Conservation (phyloP, 2,888 invertebrate genomes). For the Odontomyia ornata region DNA sequence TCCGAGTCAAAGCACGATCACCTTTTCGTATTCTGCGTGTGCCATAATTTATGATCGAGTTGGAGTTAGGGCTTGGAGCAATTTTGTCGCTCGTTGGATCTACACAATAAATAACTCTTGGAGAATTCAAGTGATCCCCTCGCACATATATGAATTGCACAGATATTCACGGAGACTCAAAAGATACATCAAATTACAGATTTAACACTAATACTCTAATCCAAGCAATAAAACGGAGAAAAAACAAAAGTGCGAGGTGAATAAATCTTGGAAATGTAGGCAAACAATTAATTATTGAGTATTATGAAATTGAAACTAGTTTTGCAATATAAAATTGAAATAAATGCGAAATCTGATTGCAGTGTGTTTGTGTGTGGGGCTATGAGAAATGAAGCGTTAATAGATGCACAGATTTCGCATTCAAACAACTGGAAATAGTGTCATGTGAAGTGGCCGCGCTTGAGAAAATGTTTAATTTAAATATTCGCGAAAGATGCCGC, state of each 20-base stretch:
- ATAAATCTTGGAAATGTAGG: constrained; percentile 2
- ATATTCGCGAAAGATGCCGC: too few species aligned
- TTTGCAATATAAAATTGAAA: background rate
- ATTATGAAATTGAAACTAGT: constrained; percentile 4
- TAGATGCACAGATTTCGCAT: too few species aligned
- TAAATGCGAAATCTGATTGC: too few species aligned
- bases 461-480: too few species aligned
- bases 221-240: background rate
- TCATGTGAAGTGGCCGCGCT: too few species aligned
- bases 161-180: background rate
- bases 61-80: background rate
- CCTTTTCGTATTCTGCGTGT: constrained; percentile 6
- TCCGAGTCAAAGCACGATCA: background rate
- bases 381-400: too few species aligned
- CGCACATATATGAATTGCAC: background rate
- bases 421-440: too few species aligned
- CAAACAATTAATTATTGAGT: constrained; percentile 14
- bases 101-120: constrained; percentile 1
- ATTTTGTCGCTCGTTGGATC: constrained; percentile 9
- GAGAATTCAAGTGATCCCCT: background rate
- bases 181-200: background rate
- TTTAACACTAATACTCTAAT: background rate
- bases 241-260: background rate
- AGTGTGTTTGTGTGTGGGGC: too few species aligned
- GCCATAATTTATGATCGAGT: constrained; percentile 15